Base-by-base conservation (phyloP, 2,797 vertebrate species). In the Simalia tracyae region DNA sequence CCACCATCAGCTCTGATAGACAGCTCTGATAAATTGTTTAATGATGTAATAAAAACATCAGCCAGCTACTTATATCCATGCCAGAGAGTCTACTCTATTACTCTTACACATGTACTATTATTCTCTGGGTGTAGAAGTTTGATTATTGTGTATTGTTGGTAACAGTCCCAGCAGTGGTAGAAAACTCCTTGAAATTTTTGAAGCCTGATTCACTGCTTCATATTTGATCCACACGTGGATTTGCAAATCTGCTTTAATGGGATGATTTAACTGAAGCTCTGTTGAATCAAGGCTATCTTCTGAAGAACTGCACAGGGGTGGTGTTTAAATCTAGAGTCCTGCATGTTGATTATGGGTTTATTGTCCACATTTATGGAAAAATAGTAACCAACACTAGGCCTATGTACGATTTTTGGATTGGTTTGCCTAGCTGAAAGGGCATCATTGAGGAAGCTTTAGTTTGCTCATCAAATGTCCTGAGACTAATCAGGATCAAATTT, bases 381-480 rank as follows among this genome's bases (percentile, higher is more conserved):
- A 46, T 24, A 64, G 12, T 86, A 57, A 59, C 26, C 24, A 5
- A 42, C 60, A 28, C 8, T 46, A 46, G 24, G 10, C 36, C 36
- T 26, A 28, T 72, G 7, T 24, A 15, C 4, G 8, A 54, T 54
- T 63, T 46, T 14, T 31, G 42, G 26, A 60, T 86, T 10, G 46
- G 17, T 54, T 26, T 76, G 26, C 56, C 72, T 81, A 60, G 8
- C 61, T 61, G 56, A 15, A 46, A 76, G 72, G 54, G 8, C 57
- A 61, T 31, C 54, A 19, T 19, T 24, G 63, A 50, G 85, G 66
- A 87, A 26, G 2, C 19, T 50, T 61, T 60, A 28, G 10, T 54
- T 63, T 72, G 0, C 5, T 0, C 1, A 26, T 0, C 50, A 0
- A 89, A 1, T 12, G 50, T 86, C 0, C 0, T 9, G 28, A 28